These are phyloP conservation scores for Bettongia penicillata DNA, from an alignment of 2,113 vertebrate genomes.

Conservation along the genomic window DNA sequence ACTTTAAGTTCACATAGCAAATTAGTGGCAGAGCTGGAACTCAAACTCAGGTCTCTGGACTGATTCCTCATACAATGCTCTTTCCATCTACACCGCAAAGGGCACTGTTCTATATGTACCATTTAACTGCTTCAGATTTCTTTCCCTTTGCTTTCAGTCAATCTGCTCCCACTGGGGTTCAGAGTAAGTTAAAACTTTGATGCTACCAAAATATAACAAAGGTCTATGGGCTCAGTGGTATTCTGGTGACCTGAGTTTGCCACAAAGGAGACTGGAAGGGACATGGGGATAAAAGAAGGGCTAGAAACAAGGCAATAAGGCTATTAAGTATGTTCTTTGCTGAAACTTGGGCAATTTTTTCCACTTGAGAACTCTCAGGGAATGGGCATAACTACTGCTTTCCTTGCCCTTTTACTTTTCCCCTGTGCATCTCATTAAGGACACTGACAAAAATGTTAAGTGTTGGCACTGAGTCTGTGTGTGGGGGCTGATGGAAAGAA, in stretches of 20 bases:
- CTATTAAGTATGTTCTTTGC: not conserved
- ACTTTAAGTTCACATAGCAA: not conserved
- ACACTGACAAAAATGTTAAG: not conserved
- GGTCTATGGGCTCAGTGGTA: not conserved
- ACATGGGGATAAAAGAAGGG: not conserved
- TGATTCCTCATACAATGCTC: not conserved
- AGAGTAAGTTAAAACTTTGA: not conserved
- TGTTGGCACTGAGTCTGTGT: not conserved
- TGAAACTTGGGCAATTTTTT: not conserved
- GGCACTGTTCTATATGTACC: not conserved
- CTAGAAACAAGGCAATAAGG: not conserved
- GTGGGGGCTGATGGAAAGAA: no score
- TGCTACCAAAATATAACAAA: not conserved
- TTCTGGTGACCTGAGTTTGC: not conserved
- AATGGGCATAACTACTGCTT: not conserved
- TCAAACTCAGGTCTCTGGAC: not conserved
- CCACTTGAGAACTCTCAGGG: not conserved
- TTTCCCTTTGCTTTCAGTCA: not conserved
- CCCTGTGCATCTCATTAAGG: no score
- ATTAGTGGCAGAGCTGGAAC: not conserved
- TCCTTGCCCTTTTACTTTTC: not conserved
- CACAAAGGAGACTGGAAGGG: not conserved
- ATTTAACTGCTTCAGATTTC: not conserved
- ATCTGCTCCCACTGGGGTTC: not conserved
- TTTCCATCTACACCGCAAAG: not conserved